Evolutionary conservation across 2,888 invertebrate genomes (phyloP), one percentile per base, ranked within the genome.

Genomic region (Halocaridina rubra): DNA sequence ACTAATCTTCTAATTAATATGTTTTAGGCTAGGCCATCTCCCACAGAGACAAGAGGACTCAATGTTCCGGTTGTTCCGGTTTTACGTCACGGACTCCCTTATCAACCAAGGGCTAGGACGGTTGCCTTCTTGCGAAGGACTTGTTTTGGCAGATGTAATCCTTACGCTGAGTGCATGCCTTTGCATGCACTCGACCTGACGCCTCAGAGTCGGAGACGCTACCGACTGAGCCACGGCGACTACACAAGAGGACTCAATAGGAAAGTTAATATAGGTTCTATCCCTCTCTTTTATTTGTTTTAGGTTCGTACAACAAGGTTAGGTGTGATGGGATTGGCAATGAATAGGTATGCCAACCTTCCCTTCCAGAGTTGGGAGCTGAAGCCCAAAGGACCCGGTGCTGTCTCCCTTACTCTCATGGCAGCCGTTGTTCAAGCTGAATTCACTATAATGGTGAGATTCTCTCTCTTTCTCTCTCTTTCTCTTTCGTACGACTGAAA

Each of bases 321-420:
- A 88, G 93, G 94, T 90, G 93, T 94, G 0, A 94, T 95, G 86
- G 96, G 95, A 0, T 93, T 97, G 86, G 96, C 95, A 0, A 92
- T 94, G 0, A 93, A 94, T 84, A 93, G 94, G 77, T 96, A 95
- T 90, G 93, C 94, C 81, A 96, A 96, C 90, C 91, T 96, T 89
- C 97, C 97, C 0, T 96, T 94, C 90, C 97, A 97, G 90, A 94
- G 94, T 0, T 97, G 96, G 96, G 96, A 97, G 89, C 89, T 96
- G 13, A 80, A 80, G 67, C 88, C 88, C 3, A 75, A 64, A 19
- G 86, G 81, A 4, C 61, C 19, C 7, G 46, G 64, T 8, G 59
- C 80, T 7, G 87, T 82, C 24, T 59, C 81, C 7, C 87, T 88
- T n/a, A 81, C 80, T n/a, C 82, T 88, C 29, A 74, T 78, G 5